phyloP scores from a whole-genome alignment of 53 echinoderm and acorn worm genomes.

The Astropecten irregularis region DNA sequence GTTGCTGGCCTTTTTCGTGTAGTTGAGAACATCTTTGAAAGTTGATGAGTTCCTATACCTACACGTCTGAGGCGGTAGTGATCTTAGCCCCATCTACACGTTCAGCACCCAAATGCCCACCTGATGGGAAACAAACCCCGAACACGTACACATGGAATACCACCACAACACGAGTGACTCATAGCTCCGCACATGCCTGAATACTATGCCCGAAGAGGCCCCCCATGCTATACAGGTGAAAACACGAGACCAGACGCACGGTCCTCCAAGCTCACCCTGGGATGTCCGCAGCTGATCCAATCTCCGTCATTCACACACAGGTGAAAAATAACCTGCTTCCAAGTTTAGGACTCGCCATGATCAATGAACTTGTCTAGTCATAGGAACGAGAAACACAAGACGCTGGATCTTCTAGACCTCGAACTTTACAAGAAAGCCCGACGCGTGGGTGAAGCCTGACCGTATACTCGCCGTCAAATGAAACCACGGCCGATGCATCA shows the following conservation, averaged over 20 bases:
- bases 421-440: background rate
- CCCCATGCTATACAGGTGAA: too few relatives aligned
- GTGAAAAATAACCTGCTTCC: background rate
- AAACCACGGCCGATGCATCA: too few relatives aligned
- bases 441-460: conserved; percentile 21
- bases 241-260: background rate
- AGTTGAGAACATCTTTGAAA: too few relatives aligned
- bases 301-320: conserved; percentile 26
- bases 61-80: too few relatives aligned
- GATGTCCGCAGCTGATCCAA: conserved; percentile 30
- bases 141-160: background rate
- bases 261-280: background rate
- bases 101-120: background rate
- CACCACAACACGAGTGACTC: conserved; percentile 26
- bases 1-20: too few relatives aligned
- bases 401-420: too few relatives aligned
- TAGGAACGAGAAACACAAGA: too few relatives aligned
- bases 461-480: too few relatives aligned
- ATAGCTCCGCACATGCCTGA: background rate
- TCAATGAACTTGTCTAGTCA: background rate
- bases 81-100: background rate
- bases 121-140: conserved; percentile 16
- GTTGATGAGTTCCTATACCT: too few relatives aligned
- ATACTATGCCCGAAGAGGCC: too few relatives aligned
- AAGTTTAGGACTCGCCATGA: background rate